Percentiles rank a stretch among this genome's conserved stretches.
Evolutionary conservation across 2,113 vertebrate genomes (phyloP).

Genomic region (Clarias batrachus): DNA sequence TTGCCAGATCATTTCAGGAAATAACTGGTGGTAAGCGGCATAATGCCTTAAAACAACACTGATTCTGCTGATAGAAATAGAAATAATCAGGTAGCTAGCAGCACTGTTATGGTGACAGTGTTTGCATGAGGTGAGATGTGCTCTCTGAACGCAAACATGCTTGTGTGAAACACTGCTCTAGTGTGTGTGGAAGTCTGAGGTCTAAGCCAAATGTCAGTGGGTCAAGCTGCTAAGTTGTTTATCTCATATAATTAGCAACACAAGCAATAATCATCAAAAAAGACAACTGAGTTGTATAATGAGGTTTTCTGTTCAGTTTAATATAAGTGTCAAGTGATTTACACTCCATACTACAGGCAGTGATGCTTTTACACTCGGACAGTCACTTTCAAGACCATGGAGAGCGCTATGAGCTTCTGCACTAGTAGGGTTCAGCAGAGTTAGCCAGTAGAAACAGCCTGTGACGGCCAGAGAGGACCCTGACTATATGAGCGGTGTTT

Average conservation of each 20-base stretch:
- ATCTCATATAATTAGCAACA: neutral
- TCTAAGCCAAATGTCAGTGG: constrained; percentile 4
- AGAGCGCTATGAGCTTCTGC: constrained; percentile 2
- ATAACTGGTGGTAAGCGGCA: neutral
- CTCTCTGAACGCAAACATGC: neutral
- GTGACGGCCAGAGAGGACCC: neutral
- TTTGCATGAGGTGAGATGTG: neutral
- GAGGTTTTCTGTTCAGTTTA: neutral
- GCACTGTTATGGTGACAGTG: neutral
- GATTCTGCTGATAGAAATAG: neutral
- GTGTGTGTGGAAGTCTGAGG: neutral
- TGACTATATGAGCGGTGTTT: neutral
- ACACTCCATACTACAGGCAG: neutral
- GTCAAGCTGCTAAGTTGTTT: constrained; percentile 16
- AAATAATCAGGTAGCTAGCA: neutral
- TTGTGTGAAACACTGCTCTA: neutral
- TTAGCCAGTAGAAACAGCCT: too few relatives aligned
- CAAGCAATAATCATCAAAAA: neutral
- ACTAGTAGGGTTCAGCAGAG: neutral
- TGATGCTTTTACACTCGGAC: neutral
- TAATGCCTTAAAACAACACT: neutral
- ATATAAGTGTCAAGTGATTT: neutral
- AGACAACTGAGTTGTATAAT: neutral
- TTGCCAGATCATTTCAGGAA: neutral
- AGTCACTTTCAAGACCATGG: constrained; percentile 14